Percentiles rank a stretch among this genome's conserved stretches.
Conservation (phyloP, 2,113 vertebrate genomes). For the Gymnorhina tibicen region DNA sequence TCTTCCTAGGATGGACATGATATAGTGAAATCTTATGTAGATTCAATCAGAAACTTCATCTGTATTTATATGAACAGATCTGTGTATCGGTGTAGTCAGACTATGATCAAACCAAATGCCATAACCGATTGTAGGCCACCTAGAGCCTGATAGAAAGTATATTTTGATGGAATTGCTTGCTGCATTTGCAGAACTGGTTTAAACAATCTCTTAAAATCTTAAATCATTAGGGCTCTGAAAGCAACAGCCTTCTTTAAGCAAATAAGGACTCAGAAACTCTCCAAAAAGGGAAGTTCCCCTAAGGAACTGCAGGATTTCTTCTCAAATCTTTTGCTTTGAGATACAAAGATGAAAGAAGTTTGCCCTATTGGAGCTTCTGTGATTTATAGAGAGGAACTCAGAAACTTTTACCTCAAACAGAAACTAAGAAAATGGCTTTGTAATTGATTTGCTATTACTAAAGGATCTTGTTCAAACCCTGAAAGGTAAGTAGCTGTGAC, state of each 20-base stretch:
- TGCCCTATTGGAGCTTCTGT: not conserved
- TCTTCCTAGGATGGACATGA: not conserved
- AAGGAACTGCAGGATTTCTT: not conserved
- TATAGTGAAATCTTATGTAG: not conserved
- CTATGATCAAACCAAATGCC: not conserved
- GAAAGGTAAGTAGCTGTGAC: not conserved
- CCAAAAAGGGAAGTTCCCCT: not conserved
- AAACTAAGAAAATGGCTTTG: not conserved
- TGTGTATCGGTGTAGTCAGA: not conserved
- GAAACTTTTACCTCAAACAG: not conserved
- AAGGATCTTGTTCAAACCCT: not conserved
- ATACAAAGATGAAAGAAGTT: not conserved
- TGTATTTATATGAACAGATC: not conserved
- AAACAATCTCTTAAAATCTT: not conserved
- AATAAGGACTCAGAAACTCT: not conserved
- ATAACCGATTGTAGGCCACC: not conserved
- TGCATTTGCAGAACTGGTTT: not conserved
- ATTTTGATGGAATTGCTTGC: not conserved
- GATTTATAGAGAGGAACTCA: not conserved
- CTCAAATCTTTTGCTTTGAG: not conserved
- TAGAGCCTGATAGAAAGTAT: not conserved
- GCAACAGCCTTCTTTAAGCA: not conserved
- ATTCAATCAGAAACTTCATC: not conserved
- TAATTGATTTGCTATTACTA: not conserved
- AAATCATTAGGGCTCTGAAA: not conserved